Conservation (phyloP, 1,140 invertebrate genomes). For the Cepaea nemoralis region DNA sequence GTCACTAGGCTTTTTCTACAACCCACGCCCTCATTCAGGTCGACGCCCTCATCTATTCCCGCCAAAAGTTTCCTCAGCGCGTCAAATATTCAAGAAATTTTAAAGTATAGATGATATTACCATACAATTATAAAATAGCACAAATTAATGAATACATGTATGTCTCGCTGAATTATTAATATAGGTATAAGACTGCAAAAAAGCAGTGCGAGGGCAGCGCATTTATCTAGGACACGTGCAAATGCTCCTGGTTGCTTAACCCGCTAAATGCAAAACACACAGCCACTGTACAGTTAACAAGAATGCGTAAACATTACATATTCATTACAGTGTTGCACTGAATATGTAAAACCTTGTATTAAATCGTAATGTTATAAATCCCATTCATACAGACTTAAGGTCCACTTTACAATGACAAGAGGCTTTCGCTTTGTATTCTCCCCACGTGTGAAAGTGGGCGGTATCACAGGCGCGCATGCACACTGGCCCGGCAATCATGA, state of each 20-base stretch:
- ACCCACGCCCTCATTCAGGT: conserved; percentile 5
- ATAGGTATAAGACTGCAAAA: not conserved
- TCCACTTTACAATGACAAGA: too few relatives aligned
- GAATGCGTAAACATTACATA: too few relatives aligned
- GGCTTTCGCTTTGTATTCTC: too few relatives aligned
- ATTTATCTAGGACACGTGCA: not conserved
- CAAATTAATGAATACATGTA: not conserved
- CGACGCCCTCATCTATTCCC: conserved; percentile 33
- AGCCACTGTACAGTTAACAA: too few relatives aligned
- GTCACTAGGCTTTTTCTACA: too few relatives aligned
- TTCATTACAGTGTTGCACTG: too few relatives aligned
- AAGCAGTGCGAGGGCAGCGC: not conserved
- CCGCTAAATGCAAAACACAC: conserved; percentile 8
- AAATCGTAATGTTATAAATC: too few relatives aligned
- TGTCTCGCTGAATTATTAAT: not conserved
- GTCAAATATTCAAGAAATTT: not conserved
- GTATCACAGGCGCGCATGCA: too few relatives aligned
- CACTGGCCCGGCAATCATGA: too few relatives aligned
- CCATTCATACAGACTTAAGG: too few relatives aligned
- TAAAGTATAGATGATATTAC: not conserved
- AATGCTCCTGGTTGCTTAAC: not conserved
- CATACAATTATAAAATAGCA: not conserved
- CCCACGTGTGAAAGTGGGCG: too few relatives aligned
- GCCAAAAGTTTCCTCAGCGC: not conserved
- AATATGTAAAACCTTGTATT: too few relatives aligned